Evolutionary conservation across 1,140 invertebrate genomes (phyloP), one percentile per base, ranked within the genome.

Genomic region (Tyrophagus putrescentiae): DNA sequence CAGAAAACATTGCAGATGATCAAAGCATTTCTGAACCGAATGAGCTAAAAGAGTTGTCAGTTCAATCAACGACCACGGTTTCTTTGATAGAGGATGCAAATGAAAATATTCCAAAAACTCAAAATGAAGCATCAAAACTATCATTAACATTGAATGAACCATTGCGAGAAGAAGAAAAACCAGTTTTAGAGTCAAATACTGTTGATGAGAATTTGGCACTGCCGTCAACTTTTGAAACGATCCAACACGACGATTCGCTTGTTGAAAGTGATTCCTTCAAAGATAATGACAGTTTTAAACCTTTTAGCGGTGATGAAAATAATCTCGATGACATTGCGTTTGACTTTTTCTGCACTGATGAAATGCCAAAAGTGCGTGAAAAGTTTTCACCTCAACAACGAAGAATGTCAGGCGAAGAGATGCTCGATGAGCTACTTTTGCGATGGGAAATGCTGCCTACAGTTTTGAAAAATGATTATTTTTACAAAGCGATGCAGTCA

Each of bases 321-420:
- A 32, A 59, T 42, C 48, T 57, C 6, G 32, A 39, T 39, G 56
- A 57, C 32, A 13, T 57, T 11, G 57, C 57, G 7, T 59, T 59
- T 28, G 57, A 59, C 25, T 18, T 59, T 27, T 59, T 59, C 34
- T 41, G 34, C 25, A 44, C 18, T 29, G 36, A 59, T 42, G 57
- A 59, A 45, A 44, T 59, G 57, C 27, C 57, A 1, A 42, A 2
- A 16, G 7, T 59, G n/a, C 36, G 41, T 32, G 45, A 59, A 45
- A 18, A 44, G 36, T 42, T 36, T 57, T 28, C 13, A 31, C 27
- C 16, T 42, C n/a, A 59, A 59, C 50, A 41, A 48, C 5, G 56
- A 36, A 34, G 52, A 54, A 57, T 48, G 45, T 48, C 45, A 29
- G 45, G 45, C 21, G 52, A 54, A 54, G 36, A 50, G 50, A 45